Percentiles rank a stretch among this genome's conserved stretches.
Evolutionary conservation across 2,888 invertebrate genomes (phyloP).

Genomic region (Odontocolon sp.): DNA sequence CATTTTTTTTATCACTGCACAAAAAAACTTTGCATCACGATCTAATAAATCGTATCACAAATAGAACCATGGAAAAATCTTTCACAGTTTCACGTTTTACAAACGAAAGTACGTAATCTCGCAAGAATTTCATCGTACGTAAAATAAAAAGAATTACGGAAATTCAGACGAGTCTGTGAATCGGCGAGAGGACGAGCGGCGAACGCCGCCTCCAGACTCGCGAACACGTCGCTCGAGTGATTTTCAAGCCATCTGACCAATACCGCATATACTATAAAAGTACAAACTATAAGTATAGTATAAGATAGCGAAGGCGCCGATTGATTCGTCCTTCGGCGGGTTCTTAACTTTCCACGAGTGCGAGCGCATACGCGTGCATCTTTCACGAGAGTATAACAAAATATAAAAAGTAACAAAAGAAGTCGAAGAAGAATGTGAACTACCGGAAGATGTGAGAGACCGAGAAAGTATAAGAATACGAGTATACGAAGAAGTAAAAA

Average conservation of each 20-base stretch:
- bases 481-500: too few species aligned
- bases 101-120: not conserved
- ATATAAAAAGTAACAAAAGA: not conserved
- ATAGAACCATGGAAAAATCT: not conserved
- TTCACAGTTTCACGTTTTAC: not conserved
- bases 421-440: not conserved
- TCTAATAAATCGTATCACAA: too few species aligned
- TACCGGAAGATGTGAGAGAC: not conserved
- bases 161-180: not conserved
- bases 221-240: conserved; percentile 41
- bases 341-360: conserved; percentile 44
- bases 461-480: not conserved
- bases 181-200: conserved; percentile 29
- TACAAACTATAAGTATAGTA: conserved; percentile 20
- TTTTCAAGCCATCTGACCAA: conserved; percentile 38
- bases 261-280: conserved; percentile 9
- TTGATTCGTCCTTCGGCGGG: conserved; percentile 54
- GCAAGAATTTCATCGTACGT: too few species aligned
- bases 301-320: conserved; percentile 43
- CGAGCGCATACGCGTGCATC: conserved; percentile 25
- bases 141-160: not conserved
- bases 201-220: conserved; percentile 34
- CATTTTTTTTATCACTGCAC: conserved; percentile 3
- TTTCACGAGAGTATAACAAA: not conserved
- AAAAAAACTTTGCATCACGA: not conserved